These are phyloP conservation scores for Pogonophryne albipinna DNA, from an alignment of 2,797 vertebrate genomes.

Conservation along the genomic window DNA sequence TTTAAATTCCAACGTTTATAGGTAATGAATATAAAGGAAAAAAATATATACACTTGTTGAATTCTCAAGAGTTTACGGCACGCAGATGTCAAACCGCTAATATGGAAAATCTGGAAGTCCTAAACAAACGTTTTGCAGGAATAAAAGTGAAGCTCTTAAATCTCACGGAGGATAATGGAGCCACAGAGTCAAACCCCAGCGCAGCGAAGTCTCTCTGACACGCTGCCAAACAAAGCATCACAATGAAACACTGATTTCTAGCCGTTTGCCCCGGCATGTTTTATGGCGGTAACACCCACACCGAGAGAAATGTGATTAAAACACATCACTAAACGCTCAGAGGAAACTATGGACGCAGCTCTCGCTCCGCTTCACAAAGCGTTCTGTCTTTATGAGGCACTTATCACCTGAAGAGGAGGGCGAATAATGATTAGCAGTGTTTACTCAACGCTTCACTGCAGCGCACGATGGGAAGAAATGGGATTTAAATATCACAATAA, in stretches of 20 bases:
- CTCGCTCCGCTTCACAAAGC: constrained; percentile 69
- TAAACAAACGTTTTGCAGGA: constrained; percentile 34
- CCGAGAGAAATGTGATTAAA: constrained; percentile 68
- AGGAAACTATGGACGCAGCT: constrained; percentile 60
- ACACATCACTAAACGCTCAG: constrained; percentile 64
- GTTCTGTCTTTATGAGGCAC: constrained; percentile 79
- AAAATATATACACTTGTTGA: background rate
- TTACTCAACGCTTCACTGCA: constrained; percentile 69
- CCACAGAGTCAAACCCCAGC: no score
- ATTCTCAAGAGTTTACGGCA: constrained; percentile 32
- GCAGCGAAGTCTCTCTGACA: constrained; percentile 4
- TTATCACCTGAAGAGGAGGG: constrained; percentile 77
- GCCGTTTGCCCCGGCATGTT: constrained; percentile 62
- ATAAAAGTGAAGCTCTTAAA: constrained; percentile 29
- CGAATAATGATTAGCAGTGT: constrained; percentile 80
- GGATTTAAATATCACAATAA: constrained; percentile 38
- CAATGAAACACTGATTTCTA: constrained; percentile 52
- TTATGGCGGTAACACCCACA: constrained; percentile 65
- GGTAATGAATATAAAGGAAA: background rate
- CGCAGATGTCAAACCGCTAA: constrained; percentile 46
- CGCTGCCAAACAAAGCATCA: constrained; percentile 57
- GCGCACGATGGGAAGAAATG: constrained; percentile 50
- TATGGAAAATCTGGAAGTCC: constrained; percentile 49
- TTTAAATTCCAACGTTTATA: background rate
- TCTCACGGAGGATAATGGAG: background rate